Base-by-base conservation (phyloP, 2,797 vertebrate genomes). In the Geotrypetes seraphini region DNA sequence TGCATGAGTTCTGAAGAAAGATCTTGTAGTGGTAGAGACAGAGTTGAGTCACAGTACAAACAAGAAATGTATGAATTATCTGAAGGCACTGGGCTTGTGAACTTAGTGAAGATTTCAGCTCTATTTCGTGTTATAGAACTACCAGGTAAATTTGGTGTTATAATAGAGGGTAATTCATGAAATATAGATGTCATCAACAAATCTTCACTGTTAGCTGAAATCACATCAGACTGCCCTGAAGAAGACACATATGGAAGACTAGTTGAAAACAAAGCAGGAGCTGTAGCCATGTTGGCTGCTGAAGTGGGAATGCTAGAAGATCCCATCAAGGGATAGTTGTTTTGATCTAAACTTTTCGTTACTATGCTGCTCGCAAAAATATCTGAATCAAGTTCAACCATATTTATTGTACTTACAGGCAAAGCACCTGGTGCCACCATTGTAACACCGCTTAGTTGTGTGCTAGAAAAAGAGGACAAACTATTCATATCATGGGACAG, bases 1-100 rank as follows among this genome's bases (percentile, higher is more conserved):
- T 91, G 89, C 5, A 62, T 44, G 5, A 78, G 66, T 13, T 74
- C 72, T 1, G 63, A 25, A 5, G 83, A 63, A 23, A 76, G 75
- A 54, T 60, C 65, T 25, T 71, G 66, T 45, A 75, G 76, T 4
- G 72, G 66, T 11, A 79, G 64, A 33, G 69, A 47, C 25, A 77
- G 60, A 14, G 69, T 71, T 1, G 64, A 69, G 8, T 79, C 65
- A 33, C 86, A 86, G 33, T 82, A 69, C 5, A 52, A 63, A 15
- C 86, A 83, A 41, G 76, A 75, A 19, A 56, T 47, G 33, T 75
- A 60, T 0, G 76, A 81, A 31, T 66, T 71, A 0, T 69, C 54
- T 7, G 69, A 69, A 15, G 85, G 82, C 22, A 75, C 67, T 5
- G 49, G 64, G 58, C 60, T 73, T 44, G 1, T 22, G 48, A 49